These are phyloP conservation scores for Phocides pigmalion DNA, from an alignment of 1,140 invertebrate species.

Conservation along the genomic window DNA sequence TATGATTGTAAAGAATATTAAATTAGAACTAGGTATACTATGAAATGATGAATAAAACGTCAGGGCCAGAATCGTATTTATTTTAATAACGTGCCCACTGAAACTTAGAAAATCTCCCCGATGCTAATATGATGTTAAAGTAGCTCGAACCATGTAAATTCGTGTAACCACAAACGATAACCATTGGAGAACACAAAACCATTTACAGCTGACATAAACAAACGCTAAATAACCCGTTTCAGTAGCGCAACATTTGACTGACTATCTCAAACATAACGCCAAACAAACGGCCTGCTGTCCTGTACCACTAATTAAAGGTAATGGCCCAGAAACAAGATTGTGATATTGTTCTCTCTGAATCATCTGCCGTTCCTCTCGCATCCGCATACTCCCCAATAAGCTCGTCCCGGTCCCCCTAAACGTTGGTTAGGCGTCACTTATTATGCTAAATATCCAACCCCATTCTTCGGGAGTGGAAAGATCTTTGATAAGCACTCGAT, in stretches of 20 bases:
- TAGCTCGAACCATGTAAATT: background rate
- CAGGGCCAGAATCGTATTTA: too few species aligned
- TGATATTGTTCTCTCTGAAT: conserved; percentile 76
- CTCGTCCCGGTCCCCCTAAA: conserved; percentile 67
- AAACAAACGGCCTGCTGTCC: conserved; percentile 72
- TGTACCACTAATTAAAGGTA: conserved; percentile 80
- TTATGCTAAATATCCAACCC: conserved; percentile 81
- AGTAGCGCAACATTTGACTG: conserved; percentile 55
- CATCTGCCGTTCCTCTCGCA: conserved; percentile 43
- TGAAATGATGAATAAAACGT: too few species aligned
- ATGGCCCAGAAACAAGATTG: conserved; percentile 83
- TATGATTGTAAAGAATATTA: too few species aligned
- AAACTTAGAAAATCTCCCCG: too few species aligned
- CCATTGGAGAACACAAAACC: conserved; percentile 17
- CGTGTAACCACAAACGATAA: background rate
- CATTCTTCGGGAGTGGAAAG: conserved; percentile 69
- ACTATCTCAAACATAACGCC: conserved; percentile 68
- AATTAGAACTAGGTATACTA: too few species aligned
- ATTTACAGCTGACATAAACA: conserved; percentile 35
- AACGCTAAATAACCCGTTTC: conserved; percentile 48
- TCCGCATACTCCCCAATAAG: conserved; percentile 4
- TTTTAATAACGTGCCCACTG: background rate
- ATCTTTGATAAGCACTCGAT: conserved; percentile 61
- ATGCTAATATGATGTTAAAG: too few species aligned
- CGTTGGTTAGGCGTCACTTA: conserved; percentile 76